Evolutionary conservation across 2,113 vertebrate species (phyloP), one percentile per base, ranked within the genome.

Genomic region (Anser cygnoides): DNA sequence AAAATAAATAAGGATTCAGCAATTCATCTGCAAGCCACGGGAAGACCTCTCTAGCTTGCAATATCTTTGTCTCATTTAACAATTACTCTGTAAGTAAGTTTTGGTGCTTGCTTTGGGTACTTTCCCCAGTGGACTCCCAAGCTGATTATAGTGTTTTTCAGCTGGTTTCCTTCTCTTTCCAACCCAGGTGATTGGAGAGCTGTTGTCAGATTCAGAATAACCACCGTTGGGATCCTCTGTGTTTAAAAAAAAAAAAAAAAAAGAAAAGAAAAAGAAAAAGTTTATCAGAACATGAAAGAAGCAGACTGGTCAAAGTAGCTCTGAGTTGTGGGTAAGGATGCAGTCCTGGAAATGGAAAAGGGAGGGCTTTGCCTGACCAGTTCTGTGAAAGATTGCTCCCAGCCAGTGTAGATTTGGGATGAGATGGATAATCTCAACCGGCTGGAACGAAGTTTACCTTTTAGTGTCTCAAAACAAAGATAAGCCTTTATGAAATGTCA

Each of bases 401-500:
- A 71, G 29, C 61, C 82, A 71, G 17, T 4, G 0, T 81, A 65
- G 65, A 77, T 70, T 31, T 89, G 49, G 72, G 43, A 84, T 80
- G 73, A 94, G 57, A 80, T 44, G 59, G 29, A 67, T 72, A 71
- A 93, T 72, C 52, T 88, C 76, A 61, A 43, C 2, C 8, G 43
- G 41, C 13, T 67, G 88, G 82, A 90, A 78, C 28, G 20, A 93
- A 74, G 63, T 91, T 93, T 91, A 76, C 52, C 49, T 87, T 95
- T 93, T 72, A 89, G 87, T 65, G 35, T 16, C 61, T 93, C 80
- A 37, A 93, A 96, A 83, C 65, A 90, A 92, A 86, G 85, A 29
- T 72, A 92, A 93, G 80, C 72, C 50, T 59, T 72, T 89, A 1
- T 86, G 85, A 90, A 92, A 92, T 28, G 41, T 88, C 85, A 90